A percentile compares a stretch with the other conserved stretches of the same genome.
Evolutionary conservation across 2,113 vertebrate species (phyloP).

Genomic region (Theropithecus gelada): DNA sequence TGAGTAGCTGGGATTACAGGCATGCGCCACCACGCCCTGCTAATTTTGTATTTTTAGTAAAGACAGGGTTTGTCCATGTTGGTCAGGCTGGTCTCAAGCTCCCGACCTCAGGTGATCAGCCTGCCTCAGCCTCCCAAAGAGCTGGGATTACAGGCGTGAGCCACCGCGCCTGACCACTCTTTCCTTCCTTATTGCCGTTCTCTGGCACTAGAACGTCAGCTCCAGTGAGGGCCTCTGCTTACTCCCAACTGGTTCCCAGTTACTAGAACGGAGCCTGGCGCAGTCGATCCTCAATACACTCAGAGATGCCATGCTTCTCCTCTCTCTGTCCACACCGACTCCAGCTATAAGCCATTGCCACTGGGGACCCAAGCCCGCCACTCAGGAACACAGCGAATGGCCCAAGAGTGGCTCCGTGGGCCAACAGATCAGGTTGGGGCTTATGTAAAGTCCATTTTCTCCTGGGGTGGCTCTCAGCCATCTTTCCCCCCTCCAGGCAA

Average conservation of each 20-base stretch:
- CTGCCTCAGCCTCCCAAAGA: too few relatives aligned
- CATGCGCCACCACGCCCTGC: accelerated
- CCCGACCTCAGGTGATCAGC: too few relatives aligned
- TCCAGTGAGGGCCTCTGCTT: accelerated
- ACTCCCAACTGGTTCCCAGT: background rate
- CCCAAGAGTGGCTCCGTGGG: background rate
- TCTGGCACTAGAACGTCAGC: background rate
- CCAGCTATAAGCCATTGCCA: background rate
- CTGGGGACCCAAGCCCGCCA: background rate
- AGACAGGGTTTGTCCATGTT: too few relatives aligned
- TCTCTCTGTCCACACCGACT: background rate
- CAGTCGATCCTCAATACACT: background rate
- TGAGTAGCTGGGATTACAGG: too few relatives aligned
- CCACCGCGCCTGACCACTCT: too few relatives aligned
- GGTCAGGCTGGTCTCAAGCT: too few relatives aligned
- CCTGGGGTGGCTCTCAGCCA: background rate
- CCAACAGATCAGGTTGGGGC: background rate
- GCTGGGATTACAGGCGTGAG: too few relatives aligned
- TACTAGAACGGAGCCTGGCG: accelerated
- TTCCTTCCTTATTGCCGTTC: background rate
- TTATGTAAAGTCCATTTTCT: background rate
- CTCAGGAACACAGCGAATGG: background rate
- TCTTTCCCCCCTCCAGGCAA: background rate
- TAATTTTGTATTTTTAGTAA: too few relatives aligned
- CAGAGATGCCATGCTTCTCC: background rate